Base-by-base conservation (phyloP, 2,113 vertebrate genomes). In the Entosphenus tridentatus region DNA sequence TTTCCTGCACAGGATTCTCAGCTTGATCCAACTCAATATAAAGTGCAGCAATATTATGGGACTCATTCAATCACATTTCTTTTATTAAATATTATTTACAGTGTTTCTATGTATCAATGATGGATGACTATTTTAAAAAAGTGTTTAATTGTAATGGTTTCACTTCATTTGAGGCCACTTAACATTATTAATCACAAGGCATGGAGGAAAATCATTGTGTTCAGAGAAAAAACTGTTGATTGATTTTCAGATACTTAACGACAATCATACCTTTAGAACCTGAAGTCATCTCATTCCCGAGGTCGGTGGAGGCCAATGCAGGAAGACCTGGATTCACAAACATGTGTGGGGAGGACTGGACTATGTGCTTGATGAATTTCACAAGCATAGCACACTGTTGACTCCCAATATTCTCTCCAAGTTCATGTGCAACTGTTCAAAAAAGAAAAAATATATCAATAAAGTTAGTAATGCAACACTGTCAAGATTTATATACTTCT, bases 341-440 rank as follows among this genome's bases (percentile, higher is more conserved):
- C 84, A 98, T 91, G 72, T 95, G 82, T 0, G 89, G 87, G 2
- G 87, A 96, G 56, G 93, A 98, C 76, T 89, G 93, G 80, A 98
- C 86, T 5, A 96, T 95, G 71, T 98, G 85, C 71, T 90, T 87
- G 73, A 98, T 84, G 73, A 98, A 98, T 76, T 96, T 88, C 74
- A 98, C 82, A 71, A 98, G 78, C 91, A 98, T 98, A 69, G 96
- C 85, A 76, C 89, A 96, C 70, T 87, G 89, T 72, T 92, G 87
- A 9, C 86, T 85, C 71, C 83, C 86, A 58, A 81, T 87, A 78
- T 88, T 96, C 79, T 95, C 96, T 68, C 80, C 75, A 72, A 98
- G 79, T 71, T 96, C 90, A 67, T 96, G 68, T 72, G 89, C 87
- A 80, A 95, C 88, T 96, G 74, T 0, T 77, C 74, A 70, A 54